A percentile compares a stretch with the other conserved stretches of the same genome.
Evolutionary conservation across 2,113 vertebrate genomes (phyloP).

Genomic region (Pluvianellus socialis): DNA sequence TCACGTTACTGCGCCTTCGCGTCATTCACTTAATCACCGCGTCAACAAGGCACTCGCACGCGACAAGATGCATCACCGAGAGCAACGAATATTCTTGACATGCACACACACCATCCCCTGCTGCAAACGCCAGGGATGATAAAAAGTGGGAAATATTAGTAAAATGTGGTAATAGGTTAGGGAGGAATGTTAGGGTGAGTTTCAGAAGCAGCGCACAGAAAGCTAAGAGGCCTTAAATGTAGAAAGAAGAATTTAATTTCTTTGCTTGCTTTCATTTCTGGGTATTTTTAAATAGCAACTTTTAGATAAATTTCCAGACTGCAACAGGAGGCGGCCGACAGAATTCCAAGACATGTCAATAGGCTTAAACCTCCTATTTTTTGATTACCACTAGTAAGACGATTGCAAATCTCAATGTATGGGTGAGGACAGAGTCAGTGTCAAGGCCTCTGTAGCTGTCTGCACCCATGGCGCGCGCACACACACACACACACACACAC

Average conservation of each 20-base stretch:
- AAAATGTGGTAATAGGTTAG: background rate
- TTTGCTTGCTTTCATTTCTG: background rate
- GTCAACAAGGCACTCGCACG: background rate
- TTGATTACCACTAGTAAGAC: background rate
- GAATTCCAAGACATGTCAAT: background rate
- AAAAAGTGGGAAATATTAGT: background rate
- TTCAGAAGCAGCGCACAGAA: constrained; percentile 7
- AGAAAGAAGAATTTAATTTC: background rate
- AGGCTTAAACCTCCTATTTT: background rate
- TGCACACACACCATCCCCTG: background rate
- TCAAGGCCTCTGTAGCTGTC: constrained; percentile 6
- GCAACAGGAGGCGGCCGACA: background rate
- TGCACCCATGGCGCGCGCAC: background rate
- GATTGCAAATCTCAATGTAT: background rate
- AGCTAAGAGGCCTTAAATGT: constrained; percentile 8
- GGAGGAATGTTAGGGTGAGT: background rate
- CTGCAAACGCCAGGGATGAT: background rate
- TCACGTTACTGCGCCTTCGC: fast-evolving
- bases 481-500: background rate
- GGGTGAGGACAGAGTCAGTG: background rate
- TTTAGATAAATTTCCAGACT: background rate
- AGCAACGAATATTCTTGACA: background rate
- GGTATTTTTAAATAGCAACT: background rate
- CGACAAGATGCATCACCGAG: background rate
- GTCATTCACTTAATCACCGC: fast-evolving